phyloP scores from a whole-genome alignment of 1,140 invertebrate genomes.

The Oryzaephilus surinamensis region DNA sequence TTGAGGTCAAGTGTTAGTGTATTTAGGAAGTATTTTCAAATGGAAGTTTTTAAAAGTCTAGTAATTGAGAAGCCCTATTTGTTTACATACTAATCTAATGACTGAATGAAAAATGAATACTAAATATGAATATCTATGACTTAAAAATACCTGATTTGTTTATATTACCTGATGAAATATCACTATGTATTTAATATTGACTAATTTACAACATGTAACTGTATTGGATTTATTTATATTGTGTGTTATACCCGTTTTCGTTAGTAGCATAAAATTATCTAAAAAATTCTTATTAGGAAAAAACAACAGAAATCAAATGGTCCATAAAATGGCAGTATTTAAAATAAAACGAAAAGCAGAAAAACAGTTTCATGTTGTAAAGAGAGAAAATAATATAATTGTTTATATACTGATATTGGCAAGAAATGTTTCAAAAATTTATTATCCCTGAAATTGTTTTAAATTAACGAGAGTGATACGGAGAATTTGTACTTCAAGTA shows the following conservation, averaged over 20 bases:
- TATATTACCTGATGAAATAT: constrained; percentile 25
- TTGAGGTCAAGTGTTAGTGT: no score
- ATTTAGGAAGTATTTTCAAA: constrained; percentile 16
- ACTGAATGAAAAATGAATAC: constrained; percentile 16
- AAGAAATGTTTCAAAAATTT: no score
- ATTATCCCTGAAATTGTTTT: no score
- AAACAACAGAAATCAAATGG: constrained; percentile 17
- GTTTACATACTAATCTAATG: constrained; percentile 18
- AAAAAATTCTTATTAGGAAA: constrained; percentile 16
- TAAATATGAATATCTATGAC: constrained; percentile 13
- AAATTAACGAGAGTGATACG: no score
- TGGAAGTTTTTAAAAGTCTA: constrained; percentile 20
- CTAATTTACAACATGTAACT: constrained; percentile 12
- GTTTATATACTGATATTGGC: no score
- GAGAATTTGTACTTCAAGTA: constrained; percentile 28
- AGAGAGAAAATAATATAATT: no score
- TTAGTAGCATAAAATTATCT: no score
- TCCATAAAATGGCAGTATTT: constrained; percentile 14
- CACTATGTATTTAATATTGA: constrained; percentile 22
- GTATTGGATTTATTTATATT: no score
- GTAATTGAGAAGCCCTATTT: constrained; percentile 16
- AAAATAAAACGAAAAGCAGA: constrained; percentile 10
- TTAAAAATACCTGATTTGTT: constrained; percentile 17
- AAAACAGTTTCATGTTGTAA: no score
- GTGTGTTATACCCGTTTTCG: no score